A percentile compares a stretch with the other conserved stretches of the same genome.
phyloP scores from a whole-genome alignment of 2,888 invertebrate genomes.

The Acleris emargana region DNA sequence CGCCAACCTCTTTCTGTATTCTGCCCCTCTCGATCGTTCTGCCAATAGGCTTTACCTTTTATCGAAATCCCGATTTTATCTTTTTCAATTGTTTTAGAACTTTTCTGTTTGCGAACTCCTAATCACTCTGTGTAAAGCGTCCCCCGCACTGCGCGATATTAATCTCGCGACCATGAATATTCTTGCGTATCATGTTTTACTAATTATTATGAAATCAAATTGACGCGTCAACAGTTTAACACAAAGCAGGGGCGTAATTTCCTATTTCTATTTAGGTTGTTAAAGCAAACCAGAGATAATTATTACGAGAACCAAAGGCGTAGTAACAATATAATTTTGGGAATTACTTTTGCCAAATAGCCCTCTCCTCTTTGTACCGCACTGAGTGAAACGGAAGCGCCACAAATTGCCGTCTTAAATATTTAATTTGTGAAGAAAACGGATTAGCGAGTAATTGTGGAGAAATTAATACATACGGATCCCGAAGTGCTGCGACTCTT shows the following conservation, averaged over 20 bases:
- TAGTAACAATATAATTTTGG: conserved; percentile 76
- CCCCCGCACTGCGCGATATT: conserved; percentile 10
- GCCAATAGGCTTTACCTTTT: conserved; percentile 76
- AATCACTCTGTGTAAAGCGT: conserved; percentile 12
- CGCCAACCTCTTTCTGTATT: conserved; percentile 61
- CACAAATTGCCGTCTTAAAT: conserved; percentile 75
- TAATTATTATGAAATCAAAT: conserved; percentile 28
- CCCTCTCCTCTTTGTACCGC: conserved; percentile 64
- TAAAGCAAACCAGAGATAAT: conserved; percentile 76
- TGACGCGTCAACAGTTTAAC: conserved; percentile 52
- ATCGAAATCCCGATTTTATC: conserved; percentile 51
- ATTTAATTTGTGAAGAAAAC: conserved; percentile 75
- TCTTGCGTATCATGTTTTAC: conserved; percentile 24
- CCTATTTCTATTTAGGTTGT: conserved; percentile 73
- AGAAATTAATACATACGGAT: conserved; percentile 57
- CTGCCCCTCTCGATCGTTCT: conserved; percentile 62
- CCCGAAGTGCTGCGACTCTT: conserved; percentile 45
- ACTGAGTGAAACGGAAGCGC: conserved; percentile 68
- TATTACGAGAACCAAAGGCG: conserved; percentile 73
- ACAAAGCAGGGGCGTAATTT: conserved; percentile 64
- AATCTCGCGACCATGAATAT: conserved; percentile 15
- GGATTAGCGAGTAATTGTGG: conserved; percentile 68
- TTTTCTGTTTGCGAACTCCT: conserved; percentile 21
- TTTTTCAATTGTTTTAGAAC: conserved; percentile 48
- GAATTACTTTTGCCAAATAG: conserved; percentile 74